phyloP scores from a whole-genome alignment of 1,140 invertebrate genomes.

The honey bee (Apis mellifera) region DNA sequence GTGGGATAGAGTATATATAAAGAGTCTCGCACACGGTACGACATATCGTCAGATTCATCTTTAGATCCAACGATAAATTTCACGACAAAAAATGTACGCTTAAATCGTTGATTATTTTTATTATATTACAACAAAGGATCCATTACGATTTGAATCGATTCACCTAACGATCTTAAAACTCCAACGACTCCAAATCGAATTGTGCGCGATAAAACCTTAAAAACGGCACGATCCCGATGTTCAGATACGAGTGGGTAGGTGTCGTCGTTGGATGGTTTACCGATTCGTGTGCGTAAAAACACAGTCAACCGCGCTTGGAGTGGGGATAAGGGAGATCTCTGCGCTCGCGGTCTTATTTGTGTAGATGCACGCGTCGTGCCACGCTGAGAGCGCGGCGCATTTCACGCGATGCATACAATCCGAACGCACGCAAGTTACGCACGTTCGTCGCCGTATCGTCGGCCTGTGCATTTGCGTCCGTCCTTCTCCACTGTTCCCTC shows the following conservation, averaged over 20 bases:
- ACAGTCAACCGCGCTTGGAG: neutral
- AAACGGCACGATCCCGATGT: conserved; percentile 30
- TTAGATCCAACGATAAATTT: neutral
- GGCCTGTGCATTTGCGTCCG: neutral
- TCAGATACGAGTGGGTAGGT: conserved; percentile 61
- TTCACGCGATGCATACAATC: conserved; percentile 51
- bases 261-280: conserved; percentile 61
- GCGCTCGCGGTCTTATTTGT: conserved; percentile 33
- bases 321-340: conserved; percentile 22
- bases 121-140: neutral
- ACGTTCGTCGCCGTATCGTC: conserved; percentile 21
- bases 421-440: conserved; percentile 14
- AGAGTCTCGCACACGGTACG: neutral
- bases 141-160: neutral
- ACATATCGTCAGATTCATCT: neutral
- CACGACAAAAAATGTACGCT: neutral
- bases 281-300: conserved; percentile 61
- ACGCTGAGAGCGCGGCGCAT: conserved; percentile 44
- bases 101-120: neutral
- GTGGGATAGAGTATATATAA: neutral
- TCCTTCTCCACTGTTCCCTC: neutral
- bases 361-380: conserved; percentile 53
- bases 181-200: neutral
- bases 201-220: neutral
- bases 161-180: neutral